Percentiles rank a stretch among this genome's conserved stretches.
Conservation (phyloP, 2,797 vertebrate genomes). For the Acipenser oxyrinchus region DNA sequence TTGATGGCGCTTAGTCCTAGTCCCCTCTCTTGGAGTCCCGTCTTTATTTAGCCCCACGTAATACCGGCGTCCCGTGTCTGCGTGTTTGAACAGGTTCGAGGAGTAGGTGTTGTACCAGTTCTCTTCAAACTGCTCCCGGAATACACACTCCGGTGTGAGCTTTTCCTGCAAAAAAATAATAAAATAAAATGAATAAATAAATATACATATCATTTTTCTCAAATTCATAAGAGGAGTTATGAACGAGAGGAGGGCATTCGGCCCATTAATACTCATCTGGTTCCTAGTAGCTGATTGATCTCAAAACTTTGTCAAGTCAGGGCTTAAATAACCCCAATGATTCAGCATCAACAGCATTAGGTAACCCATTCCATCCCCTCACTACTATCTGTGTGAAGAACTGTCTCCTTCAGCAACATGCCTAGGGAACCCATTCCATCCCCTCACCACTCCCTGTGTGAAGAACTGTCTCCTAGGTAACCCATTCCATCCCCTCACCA, state of each 20-base stretch:
- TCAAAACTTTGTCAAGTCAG: too few relatives aligned
- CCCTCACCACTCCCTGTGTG: too few relatives aligned
- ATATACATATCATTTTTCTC: neutral
- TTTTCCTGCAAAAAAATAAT: constrained; percentile 70
- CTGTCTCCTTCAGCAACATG: too few relatives aligned
- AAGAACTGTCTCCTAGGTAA: too few relatives aligned
- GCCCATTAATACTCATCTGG: too few relatives aligned
- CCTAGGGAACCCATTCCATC: too few relatives aligned
- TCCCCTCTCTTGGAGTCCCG: constrained; percentile 82
- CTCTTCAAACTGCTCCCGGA: constrained; percentile 96
- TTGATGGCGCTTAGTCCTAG: constrained; percentile 91
- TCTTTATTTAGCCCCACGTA: constrained; percentile 97
- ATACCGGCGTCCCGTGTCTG: constrained; percentile 84
- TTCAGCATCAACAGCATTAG: constrained; percentile 8
- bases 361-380: too few relatives aligned
- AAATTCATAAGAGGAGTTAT: neutral
- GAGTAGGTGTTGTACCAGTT: constrained; percentile 99
- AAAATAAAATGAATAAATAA: neutral
- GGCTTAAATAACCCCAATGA: too few relatives aligned
- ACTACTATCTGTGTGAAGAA: too few relatives aligned
- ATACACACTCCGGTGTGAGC: constrained; percentile 89
- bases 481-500: too few relatives aligned
- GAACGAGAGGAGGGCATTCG: neutral
- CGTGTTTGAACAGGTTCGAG: constrained; percentile 90
- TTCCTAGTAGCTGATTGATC: too few relatives aligned